Evolutionary conservation across 2,888 invertebrate species (phyloP), one percentile per base, ranked within the genome.

Genomic region (Apamea anceps): DNA sequence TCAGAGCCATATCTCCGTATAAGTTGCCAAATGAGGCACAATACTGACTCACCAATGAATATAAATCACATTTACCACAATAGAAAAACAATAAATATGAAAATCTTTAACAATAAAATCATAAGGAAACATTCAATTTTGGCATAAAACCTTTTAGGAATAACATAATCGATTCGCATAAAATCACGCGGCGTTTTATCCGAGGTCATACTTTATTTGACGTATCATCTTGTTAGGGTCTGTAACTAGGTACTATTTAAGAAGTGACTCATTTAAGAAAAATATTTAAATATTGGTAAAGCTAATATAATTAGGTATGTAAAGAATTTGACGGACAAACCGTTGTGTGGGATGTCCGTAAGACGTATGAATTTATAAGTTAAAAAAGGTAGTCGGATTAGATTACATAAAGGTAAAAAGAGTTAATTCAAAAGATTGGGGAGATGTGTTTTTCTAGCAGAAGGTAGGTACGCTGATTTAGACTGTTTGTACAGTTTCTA

Each of bases 201-300:
- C 76, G 79, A 88, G 90, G 88, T 82, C 80, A 80, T 28, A 48
- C 62, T 84, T 80, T 87, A 84, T 84, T 84, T 81, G 76, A 84
- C 71, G 48, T 79, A 67, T 81, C 72, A 18, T 88, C 82, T 72
- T 70, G 18, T 65, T 67, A 67, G 42, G 71, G 54, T 85, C 54
- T 65, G 74, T 62, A 82, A 86, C 70, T 79, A 71, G 21, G 63
- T 74, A 12, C n/a, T 65, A 57, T 70, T 15, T 42, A 28, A n/a
- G 28, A 18, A 12, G 57, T 80, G 87, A 88, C 18, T 79, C 82
- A 75, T 48, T 28, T 15, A 10, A n/a, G 37, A 67, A 66, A 62
- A 81, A 79, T 75, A 81, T 85, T 85, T 63, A 48, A 67, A 54
- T 72, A 54, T 21, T 66, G 28, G 37, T 73, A 15, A 74, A 75